Conservation (phyloP, 2,113 vertebrate genomes). For the Anser cygnoides region DNA sequence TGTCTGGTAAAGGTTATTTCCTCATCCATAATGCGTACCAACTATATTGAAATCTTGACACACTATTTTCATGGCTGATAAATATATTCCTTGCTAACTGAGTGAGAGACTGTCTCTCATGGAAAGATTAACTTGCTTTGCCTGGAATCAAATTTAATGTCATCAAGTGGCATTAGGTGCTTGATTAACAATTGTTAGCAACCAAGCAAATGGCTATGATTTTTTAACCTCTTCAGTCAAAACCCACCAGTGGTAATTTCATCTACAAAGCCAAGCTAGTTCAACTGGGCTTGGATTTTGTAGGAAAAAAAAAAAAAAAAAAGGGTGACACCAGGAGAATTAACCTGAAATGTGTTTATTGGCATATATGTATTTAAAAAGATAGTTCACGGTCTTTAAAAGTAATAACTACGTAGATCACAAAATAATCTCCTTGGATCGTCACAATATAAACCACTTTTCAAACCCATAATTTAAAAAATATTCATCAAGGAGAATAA, state of each 20-base stretch:
- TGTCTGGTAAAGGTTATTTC: slow-evolving; percentile 36
- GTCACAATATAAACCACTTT: neutral
- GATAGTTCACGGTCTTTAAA: neutral
- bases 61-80: slow-evolving; percentile 57
- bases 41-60: slow-evolving; percentile 45
- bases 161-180: neutral
- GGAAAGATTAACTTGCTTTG: slow-evolving; percentile 39
- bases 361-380: neutral
- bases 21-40: slow-evolving; percentile 68
- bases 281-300: neutral
- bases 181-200: neutral
- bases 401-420: neutral
- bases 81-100: slow-evolving; percentile 6
- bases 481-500: neutral
- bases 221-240: neutral
- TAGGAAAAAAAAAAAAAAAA: neutral
- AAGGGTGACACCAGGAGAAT: neutral
- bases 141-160: neutral
- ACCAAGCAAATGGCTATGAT: neutral
- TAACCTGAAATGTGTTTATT: neutral
- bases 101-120: slow-evolving; percentile 21
- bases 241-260: neutral
- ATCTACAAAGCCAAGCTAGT: neutral
- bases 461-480: neutral
- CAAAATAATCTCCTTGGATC: neutral